Base-by-base conservation (phyloP, 1,140 invertebrate species). In the Heliothis subflexa region DNA sequence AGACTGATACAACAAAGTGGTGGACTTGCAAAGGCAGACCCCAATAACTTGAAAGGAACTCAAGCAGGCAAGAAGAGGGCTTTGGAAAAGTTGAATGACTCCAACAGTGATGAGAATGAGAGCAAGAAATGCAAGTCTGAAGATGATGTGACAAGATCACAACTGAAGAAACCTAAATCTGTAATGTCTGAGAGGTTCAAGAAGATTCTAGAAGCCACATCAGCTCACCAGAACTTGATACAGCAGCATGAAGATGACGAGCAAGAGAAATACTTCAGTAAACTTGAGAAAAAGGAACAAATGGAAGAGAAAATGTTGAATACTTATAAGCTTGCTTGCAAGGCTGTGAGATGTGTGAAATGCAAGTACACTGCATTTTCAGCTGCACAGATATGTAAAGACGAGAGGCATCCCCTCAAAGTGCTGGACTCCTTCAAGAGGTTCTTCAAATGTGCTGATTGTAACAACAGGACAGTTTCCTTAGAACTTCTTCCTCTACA, bases 231-330 rank as follows among this genome's bases (percentile, higher is more conserved):
- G 7, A 96, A 97, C 89, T 94, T 98, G 14, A 95, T 98, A 3
- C 95, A 97, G 84, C 93, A 96, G 80, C 96, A 96, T 40, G 96
- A 98, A 66, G 94, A 96, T 68, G 95, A 97, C 84, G 96, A 96
- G 77, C 95, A 98, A 87, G 97, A 98, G 16, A 97, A 98, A 83
- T 99, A 99, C 90, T 99, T 99, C 81, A 96, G 96, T 78, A 97
- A 97, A 88, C 89, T 99, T 68, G 98, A 99, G 91, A 96, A 97
- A 80, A 99, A 98, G 88, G 98, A 99, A 93, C 96, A 96, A 82
- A 96, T 99, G 96, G 98, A 99, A 90, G 97, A 98, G 74, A 99
- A 99, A 94, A 98, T 99, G 98, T 89, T 97, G 18, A 96, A 95
- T 50, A 99, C 98, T 7, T 98, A 95, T 86, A 97, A 98, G 93